Base-by-base conservation (phyloP, 2,113 vertebrate species). In the Accipiter cooperii region DNA sequence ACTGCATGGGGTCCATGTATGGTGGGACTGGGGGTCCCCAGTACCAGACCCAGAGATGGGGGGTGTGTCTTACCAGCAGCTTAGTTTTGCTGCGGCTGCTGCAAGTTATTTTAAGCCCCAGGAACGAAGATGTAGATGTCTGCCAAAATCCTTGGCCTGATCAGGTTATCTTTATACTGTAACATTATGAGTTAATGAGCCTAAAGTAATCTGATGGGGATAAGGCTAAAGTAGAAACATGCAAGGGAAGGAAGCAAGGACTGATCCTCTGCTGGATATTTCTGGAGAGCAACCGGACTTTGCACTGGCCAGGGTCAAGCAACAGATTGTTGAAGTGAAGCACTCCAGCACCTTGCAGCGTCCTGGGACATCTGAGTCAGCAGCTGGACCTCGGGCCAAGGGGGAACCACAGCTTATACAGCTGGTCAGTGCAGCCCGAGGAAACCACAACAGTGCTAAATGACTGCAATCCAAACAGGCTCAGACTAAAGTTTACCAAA, bases 1-100 rank as follows among this genome's bases (percentile, higher is more conserved):
- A 44, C 20, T n/a, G 17, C 46, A 49, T 1, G 0, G 13, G 26
- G 10, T 38, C 40, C 75, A 49, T 0, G 0, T n/a, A 79, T 0
- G 3, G 60, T 2, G 1, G 44, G 33, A 31, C 6, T 28, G 49
- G 19, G 19, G 15, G 8, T 52, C 24, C n/a, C 29, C 57, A 55
- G 51, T 2, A 1, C 69, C 17, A 71, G 85, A 77, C 14, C 16
- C 36, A 49, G 38, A 80, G 21, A 18, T 42, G 2, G 9, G 26
- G 18, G 12, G 7, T 5, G 51, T 28, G 15, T 71, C 51, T 86
- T 64, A 77, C 12, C 28, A 82, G 70, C 69, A 86, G 36, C 20
- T 86, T 61, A 17, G 40, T 31, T 51, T 46, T 86, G 36, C 52
- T 0, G 0, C 18, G 29, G 33, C 47, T 65, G 51, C 88, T 51